These are phyloP conservation scores for Lacanobia oleracea DNA, from an alignment of 2,888 invertebrate genomes.

Conservation along the genomic window DNA sequence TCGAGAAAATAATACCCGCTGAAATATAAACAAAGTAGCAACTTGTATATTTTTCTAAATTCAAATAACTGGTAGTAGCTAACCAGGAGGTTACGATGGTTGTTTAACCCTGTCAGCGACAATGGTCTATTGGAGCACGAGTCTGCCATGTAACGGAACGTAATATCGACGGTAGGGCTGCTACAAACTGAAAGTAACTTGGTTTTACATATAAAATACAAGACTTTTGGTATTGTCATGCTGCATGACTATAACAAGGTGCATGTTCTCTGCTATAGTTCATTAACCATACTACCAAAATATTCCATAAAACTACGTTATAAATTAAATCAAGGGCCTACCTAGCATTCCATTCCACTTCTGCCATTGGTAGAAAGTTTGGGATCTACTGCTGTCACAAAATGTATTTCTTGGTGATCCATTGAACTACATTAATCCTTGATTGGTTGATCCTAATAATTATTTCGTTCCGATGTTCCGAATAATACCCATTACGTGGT, in stretches of 20 bases:
- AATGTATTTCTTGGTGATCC: neutral
- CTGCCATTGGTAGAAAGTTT: too few species aligned
- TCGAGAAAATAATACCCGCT: neutral
- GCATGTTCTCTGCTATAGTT: too few species aligned
- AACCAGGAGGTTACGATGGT: neutral
- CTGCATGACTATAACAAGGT: too few species aligned
- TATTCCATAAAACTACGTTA: too few species aligned
- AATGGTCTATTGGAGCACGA: constrained; percentile 20
- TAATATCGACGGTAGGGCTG: constrained; percentile 41
- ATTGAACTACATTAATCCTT: neutral
- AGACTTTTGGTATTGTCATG: neutral
- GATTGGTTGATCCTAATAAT: neutral
- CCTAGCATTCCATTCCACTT: too few species aligned
- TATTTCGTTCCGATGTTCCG: too few species aligned
- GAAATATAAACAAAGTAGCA: neutral
- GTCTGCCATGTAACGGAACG: constrained; percentile 34
- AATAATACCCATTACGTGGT: neutral
- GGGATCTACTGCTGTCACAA: too few species aligned
- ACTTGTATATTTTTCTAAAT: neutral
- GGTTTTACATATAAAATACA: neutral
- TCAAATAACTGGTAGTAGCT: neutral
- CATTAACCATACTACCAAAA: too few species aligned
- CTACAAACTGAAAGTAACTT: neutral
- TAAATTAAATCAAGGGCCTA: too few species aligned
- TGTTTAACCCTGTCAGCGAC: constrained; percentile 16